phyloP scores from a whole-genome alignment of 2,797 vertebrate genomes.

The Schizopygopsis malacanthus region DNA sequence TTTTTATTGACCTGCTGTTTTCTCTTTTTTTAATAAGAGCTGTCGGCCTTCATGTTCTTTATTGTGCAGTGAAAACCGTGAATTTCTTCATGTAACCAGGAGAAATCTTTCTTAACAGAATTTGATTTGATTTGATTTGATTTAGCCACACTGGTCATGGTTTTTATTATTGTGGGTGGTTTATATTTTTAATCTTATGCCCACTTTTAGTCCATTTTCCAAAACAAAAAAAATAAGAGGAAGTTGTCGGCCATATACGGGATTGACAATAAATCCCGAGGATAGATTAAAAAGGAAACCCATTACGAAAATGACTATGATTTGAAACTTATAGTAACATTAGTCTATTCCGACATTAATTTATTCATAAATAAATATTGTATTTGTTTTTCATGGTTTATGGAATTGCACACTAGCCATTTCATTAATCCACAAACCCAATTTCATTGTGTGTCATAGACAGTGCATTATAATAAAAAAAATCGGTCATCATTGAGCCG shows the following conservation, averaged over 20 bases:
- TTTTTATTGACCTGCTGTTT: slow-evolving; percentile 16
- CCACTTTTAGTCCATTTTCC: not conserved
- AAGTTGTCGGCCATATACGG: not conserved
- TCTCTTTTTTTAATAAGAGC: not conserved
- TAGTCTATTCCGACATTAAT: not conserved
- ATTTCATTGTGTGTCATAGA: not conserved
- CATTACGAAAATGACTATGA: not conserved
- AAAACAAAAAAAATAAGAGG: not conserved
- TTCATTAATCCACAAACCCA: not conserved
- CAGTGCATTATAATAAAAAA: not conserved
- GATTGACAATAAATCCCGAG: not conserved
- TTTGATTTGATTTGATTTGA: not conserved
- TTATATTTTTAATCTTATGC: not conserved
- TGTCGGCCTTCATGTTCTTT: slow-evolving; percentile 14
- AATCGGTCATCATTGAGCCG: not conserved
- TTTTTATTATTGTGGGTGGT: not conserved
- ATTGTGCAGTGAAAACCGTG: not conserved
- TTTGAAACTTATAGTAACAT: slow-evolving; percentile 1
- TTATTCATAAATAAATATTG: not conserved
- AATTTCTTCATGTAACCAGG: not conserved
- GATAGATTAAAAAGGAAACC: slow-evolving; percentile 6
- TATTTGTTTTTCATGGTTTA: not conserved
- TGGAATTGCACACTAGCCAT: slow-evolving; percentile 22
- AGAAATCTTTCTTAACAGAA: not conserved
- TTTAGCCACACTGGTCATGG: not conserved